phyloP scores from a whole-genome alignment of 2,113 vertebrate genomes.

The Axis porcinus region DNA sequence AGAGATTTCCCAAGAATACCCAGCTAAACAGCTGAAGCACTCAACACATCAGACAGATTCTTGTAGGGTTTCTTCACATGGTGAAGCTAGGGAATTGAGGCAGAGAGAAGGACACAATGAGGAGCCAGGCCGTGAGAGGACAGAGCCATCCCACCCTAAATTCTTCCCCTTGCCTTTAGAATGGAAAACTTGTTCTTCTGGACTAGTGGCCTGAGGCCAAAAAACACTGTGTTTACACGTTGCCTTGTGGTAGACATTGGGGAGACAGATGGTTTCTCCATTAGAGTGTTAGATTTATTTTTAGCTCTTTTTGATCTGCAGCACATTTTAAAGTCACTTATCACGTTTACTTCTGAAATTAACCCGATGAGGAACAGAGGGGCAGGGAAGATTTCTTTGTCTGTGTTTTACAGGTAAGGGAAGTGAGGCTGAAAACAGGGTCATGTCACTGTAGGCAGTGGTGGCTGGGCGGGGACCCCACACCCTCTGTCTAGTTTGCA shows the following conservation, averaged over 20 bases:
- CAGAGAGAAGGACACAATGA: not conserved
- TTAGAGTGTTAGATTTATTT: not conserved
- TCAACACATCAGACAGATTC: not conserved
- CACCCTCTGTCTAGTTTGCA: not conserved
- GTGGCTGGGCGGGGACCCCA: not conserved
- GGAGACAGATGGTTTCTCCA: not conserved
- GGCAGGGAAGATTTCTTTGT: not conserved
- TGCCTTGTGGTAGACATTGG: not conserved
- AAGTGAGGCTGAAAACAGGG: not conserved
- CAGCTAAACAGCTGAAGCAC: not conserved
- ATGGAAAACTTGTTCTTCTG: constrained; percentile 19
- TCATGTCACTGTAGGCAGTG: accelerated
- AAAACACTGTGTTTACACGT: constrained; percentile 35
- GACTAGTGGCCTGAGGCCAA: not conserved
- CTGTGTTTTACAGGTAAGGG: not conserved
- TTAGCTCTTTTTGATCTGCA: constrained; percentile 2
- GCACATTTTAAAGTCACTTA: not conserved
- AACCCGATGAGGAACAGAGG: not conserved
- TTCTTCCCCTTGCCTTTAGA: not conserved
- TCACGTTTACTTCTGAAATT: not conserved
- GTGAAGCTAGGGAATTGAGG: not conserved
- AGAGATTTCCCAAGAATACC: not conserved
- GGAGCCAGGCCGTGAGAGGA: not conserved
- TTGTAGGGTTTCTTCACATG: not conserved
- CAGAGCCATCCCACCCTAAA: not conserved